phyloP scores from a whole-genome alignment of 2,888 invertebrate genomes.

The Phasia obesa region DNA sequence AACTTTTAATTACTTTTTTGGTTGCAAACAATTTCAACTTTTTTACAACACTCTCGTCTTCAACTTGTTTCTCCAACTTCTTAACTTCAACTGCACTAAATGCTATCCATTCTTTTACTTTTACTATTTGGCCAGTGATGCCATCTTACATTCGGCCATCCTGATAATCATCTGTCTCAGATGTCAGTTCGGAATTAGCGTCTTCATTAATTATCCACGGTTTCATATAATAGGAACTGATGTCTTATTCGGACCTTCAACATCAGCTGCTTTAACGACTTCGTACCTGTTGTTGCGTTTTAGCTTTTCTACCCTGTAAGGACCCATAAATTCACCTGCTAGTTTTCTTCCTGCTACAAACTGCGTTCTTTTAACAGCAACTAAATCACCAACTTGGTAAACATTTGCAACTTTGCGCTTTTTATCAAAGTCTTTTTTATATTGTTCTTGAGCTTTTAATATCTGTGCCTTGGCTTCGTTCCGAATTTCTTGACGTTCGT shows the following conservation, averaged over 20 bases:
- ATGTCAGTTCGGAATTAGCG: not conserved
- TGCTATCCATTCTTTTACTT: too few species aligned
- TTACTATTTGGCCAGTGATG: too few species aligned
- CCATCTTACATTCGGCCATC: too few species aligned
- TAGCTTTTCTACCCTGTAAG: not conserved
- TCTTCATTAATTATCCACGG: not conserved
- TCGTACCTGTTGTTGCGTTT: not conserved
- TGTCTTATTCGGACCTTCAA: constrained; percentile 18
- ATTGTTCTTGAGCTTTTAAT: constrained; percentile 10
- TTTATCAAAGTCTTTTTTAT: constrained; percentile 14
- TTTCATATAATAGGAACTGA: constrained; percentile 23
- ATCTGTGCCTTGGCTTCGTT: constrained; percentile 21
- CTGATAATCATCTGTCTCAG: too few species aligned
- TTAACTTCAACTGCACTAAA: too few species aligned
- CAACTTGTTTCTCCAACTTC: too few species aligned
- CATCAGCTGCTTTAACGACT: constrained; percentile 12
- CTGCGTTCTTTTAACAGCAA: constrained; percentile 10
- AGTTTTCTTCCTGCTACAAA: not conserved
- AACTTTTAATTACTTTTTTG: too few species aligned
- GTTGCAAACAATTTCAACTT: too few species aligned
- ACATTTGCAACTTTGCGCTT: constrained; percentile 1
- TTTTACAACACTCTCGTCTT: too few species aligned
- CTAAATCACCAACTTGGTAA: constrained; percentile 12
- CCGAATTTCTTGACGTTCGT: constrained; percentile 20
- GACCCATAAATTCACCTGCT: too few species aligned